Base-by-base conservation (phyloP, 2,888 invertebrate genomes). In the Amphiduros pacificus region DNA sequence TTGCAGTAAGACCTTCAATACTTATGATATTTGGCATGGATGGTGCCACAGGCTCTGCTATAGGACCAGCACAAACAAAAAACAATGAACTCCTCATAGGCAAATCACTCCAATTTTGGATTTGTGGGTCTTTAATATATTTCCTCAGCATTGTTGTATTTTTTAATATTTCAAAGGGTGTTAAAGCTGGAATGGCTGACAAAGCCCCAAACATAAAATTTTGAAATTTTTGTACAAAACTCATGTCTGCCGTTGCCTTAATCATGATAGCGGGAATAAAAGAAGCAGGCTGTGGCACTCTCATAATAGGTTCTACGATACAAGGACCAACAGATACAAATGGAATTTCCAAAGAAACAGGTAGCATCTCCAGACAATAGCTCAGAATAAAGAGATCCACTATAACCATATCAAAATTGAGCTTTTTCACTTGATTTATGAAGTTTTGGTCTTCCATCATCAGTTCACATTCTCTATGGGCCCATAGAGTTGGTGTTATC, bases 11-110 rank as follows among this genome's bases (percentile, higher is more conserved):
- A 36, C 60, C 52, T 14, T 32, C 50, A 22, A 51, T 54, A 32
- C 27, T 24, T 9, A 60, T 60, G 1, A 60, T 31, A 54, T 60
- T 60, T n/a, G 60, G 60, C 29, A 14, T 41, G 17, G 52, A 14
- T 41, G 60, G 60, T 2, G 26, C 6, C 6, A 44, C 17, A 31
- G 40, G 44, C 22, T 60, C 60, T 11, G 54, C 22, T 22, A 60
- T 41, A 9, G 24, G 28, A 6, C 48, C 60, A 2, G 44, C n/a
- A 9, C 40, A 11, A 4, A 54, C 20, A 24, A 60, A 29, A 44
- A 27, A 44, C 4, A 60, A 31, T 27, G 53, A 29, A 5, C 44
- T 24, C 17, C 44, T 26, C n/a, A 27, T 36, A 5, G 24, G 22
- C 6, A 60, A 17, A 20, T 22, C 52, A 11, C 17, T 26, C 59